Base-by-base conservation (phyloP, 2,797 vertebrate species). In the Pseudomugil tenellus region DNA sequence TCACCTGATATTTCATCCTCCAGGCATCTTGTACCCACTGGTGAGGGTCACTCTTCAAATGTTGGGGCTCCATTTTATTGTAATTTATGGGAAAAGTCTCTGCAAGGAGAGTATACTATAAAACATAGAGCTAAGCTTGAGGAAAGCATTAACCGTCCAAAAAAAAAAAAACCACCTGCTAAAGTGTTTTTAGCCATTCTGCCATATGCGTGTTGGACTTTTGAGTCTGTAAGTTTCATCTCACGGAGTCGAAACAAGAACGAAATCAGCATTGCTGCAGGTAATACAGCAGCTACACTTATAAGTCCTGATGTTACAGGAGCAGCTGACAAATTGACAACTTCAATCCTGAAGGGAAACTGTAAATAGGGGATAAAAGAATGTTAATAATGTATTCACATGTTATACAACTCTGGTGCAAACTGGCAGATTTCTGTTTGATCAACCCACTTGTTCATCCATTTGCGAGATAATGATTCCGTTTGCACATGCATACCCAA, bases 171-270 rank as follows among this genome's bases (percentile, higher is more conserved):
- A 21, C 59, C 53, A 95, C 94, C 93, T 70, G 68, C 65, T 25
- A 58, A 63, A 43, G 39, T 58, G 53, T 71, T 66, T 1, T 28
- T 63, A 17, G 58, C 61, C 21, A 53, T 57, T 64, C 58, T 46
- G 7, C 31, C 11, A 17, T 43, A 46, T 16, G 5, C 0, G 12
- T 39, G 32, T 10, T 71, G 61, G 63, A 57, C 49, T 21, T 19
- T 58, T 6, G 23, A 49, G 29, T 23, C 13, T 0, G 3, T 17
- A 25, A 26, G 55, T 70, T 80, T 62, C 68, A 92, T 92, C 82
- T 91, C 64, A 65, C 79, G 78, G 69, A 90, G 67, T 56, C 94
- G 87, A 81, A 96, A 95, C 58, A 96, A 85, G 67, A 94, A 84
- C 0, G 93, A 93, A 65, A 95, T 11, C n/a, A 94, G 25, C 37